phyloP scores from a whole-genome alignment of 2,797 vertebrate species.

The Pangasius krempfi region DNA sequence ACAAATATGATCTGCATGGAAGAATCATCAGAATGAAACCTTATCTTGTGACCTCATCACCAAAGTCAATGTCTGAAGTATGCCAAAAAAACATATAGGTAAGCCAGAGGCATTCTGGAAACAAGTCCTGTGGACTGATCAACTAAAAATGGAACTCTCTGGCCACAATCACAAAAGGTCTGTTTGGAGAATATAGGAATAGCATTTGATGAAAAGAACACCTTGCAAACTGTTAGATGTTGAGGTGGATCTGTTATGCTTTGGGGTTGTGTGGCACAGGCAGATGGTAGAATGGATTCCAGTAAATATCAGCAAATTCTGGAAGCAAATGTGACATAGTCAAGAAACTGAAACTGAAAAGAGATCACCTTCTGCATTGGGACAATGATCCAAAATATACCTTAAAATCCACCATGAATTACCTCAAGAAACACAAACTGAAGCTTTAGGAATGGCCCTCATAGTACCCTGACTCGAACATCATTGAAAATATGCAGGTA shows the following conservation, averaged over 20 bases:
- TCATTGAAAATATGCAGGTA: neutral
- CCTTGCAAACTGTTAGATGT: neutral
- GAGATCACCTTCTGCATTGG: neutral
- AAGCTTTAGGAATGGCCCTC: neutral
- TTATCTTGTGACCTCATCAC: neutral
- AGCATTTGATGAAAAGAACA: neutral
- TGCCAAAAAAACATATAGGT: neutral
- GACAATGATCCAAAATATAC: neutral
- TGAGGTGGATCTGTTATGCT: neutral
- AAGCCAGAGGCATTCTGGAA: neutral
- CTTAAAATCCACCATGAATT: neutral
- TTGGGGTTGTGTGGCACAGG: neutral
- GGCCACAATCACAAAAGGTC: neutral
- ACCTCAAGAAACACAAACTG: neutral
- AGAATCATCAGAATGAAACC: neutral
- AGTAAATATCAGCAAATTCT: neutral
- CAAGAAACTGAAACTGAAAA: neutral
- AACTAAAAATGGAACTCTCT: neutral
- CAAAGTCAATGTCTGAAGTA: neutral
- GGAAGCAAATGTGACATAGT: neutral
- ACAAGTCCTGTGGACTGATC: neutral
- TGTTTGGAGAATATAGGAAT: neutral
- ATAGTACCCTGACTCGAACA: neutral
- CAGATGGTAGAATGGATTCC: neutral
- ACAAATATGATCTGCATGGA: neutral